phyloP scores from a whole-genome alignment of 2,797 vertebrate genomes.

The Mionectes olivaceus region DNA sequence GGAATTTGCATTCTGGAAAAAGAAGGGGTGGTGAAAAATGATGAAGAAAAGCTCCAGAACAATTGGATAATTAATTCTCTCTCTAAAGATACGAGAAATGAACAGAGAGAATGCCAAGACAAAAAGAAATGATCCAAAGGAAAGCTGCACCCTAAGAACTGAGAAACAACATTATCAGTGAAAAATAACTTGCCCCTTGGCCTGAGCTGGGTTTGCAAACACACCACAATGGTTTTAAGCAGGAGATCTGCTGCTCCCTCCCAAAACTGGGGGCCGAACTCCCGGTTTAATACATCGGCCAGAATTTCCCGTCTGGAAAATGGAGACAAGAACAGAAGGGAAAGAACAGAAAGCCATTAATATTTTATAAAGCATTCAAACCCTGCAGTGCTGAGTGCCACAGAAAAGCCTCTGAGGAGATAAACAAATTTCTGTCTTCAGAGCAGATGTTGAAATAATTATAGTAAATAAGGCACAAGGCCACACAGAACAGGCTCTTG shows the following conservation, averaged over 20 bases:
- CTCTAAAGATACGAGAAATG: neutral
- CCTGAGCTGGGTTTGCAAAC: neutral
- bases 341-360: conserved; percentile 22
- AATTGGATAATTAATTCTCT: neutral
- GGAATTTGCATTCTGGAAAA: neutral
- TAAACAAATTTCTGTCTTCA: conserved; percentile 12
- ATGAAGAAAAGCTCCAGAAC: neutral
- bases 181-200: neutral
- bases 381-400: neutral
- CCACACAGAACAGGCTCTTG: neutral
- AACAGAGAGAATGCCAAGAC: neutral
- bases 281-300: neutral
- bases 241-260: neutral
- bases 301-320: conserved; percentile 5
- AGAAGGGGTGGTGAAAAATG: neutral
- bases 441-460: conserved; percentile 49
- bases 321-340: conserved; percentile 4
- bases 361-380: conserved; percentile 34
- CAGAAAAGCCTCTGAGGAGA: conserved; percentile 39
- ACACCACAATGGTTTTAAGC: rapidly evolving
- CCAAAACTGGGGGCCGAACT: neutral
- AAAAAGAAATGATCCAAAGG: neutral
- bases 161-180: neutral
- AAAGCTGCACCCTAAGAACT: rapidly evolving
- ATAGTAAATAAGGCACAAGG: conserved; percentile 19